Conservation (phyloP, 2,888 invertebrate genomes). For the Smittia sp. region DNA sequence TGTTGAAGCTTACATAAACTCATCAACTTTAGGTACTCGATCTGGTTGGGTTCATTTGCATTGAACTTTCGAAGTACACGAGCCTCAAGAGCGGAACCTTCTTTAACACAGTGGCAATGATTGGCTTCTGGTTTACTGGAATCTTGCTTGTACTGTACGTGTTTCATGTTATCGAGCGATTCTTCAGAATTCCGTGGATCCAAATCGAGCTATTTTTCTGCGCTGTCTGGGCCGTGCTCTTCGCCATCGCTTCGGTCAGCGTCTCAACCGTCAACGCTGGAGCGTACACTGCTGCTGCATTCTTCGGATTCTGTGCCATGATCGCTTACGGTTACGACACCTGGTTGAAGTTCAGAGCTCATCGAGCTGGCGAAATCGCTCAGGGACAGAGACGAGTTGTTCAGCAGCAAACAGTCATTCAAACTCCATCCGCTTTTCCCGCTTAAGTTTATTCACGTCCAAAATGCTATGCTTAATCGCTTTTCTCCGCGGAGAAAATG, state of each 20-base stretch:
- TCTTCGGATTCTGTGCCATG: conserved; percentile 83
- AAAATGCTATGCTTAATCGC: not conserved
- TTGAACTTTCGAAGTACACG: conserved; percentile 61
- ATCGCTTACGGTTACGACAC: conserved; percentile 75
- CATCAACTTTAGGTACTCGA: conserved; percentile 60
- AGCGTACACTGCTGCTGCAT: conserved; percentile 65
- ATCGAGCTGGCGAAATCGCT: conserved; percentile 66
- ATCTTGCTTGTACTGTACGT: conserved; percentile 75
- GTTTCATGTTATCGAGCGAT: conserved; percentile 82
- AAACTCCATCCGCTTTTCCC: conserved; percentile 35
- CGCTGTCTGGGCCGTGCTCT: conserved; percentile 69
- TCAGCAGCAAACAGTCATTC: conserved; percentile 20
- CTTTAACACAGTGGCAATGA: conserved; percentile 77
- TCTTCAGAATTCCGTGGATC: conserved; percentile 82
- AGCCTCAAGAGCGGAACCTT: conserved; percentile 62
- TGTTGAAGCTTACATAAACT: conserved; percentile 46
- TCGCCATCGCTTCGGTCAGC: conserved; percentile 71
- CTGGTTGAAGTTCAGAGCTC: conserved; percentile 70
- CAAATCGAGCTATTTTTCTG: conserved; percentile 77
- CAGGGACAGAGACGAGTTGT: conserved; percentile 58
- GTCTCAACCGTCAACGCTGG: conserved; percentile 61
- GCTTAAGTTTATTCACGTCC: conserved; percentile 29
- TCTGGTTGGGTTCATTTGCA: conserved; percentile 77
- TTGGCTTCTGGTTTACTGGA: conserved; percentile 81
- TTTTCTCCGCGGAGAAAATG: not conserved